phyloP scores from a whole-genome alignment of 2,888 invertebrate species.

The Eupithecia abbreviata region DNA sequence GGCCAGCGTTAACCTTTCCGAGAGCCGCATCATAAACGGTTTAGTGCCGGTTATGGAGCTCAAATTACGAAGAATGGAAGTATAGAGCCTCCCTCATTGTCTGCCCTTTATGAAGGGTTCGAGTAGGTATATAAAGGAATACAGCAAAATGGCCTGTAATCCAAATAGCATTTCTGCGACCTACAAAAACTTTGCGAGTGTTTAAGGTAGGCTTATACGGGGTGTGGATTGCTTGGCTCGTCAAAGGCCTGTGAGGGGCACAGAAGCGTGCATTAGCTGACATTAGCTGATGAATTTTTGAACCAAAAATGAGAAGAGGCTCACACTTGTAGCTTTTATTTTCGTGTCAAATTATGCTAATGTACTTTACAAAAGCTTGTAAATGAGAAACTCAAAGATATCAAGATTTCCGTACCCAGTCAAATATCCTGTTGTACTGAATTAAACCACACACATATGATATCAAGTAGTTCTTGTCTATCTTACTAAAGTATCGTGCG shows the following conservation, averaged over 20 bases:
- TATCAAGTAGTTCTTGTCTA: not conserved
- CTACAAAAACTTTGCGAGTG: slow-evolving; percentile 68
- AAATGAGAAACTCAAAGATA: not conserved
- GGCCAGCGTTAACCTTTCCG: slow-evolving; percentile 75
- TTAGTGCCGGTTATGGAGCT: slow-evolving; percentile 77
- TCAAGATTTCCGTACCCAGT: not conserved
- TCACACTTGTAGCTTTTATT: slow-evolving; percentile 35
- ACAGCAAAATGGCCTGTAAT: slow-evolving; percentile 73
- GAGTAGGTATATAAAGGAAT: slow-evolving; percentile 69
- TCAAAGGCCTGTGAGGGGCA: slow-evolving; percentile 32
- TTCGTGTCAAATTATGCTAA: slow-evolving; percentile 30
- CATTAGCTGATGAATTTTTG: slow-evolving; percentile 38
- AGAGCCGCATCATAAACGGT: slow-evolving; percentile 79
- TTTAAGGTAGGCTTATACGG: slow-evolving; percentile 56
- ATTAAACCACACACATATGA: not conserved
- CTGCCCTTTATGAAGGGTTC: slow-evolving; percentile 76
- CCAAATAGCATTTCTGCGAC: slow-evolving; percentile 78
- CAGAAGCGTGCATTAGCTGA: slow-evolving; percentile 31
- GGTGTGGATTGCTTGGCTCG: slow-evolving; percentile 33
- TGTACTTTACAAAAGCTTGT: slow-evolving; percentile 13
- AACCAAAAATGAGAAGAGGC: slow-evolving; percentile 17
- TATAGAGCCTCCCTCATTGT: slow-evolving; percentile 72
- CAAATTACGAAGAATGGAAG: slow-evolving; percentile 77
- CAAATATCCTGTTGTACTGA: not conserved
- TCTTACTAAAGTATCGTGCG: not conserved